phyloP scores from a whole-genome alignment of 2,888 invertebrate genomes.

The Metopia argyrocephala region DNA sequence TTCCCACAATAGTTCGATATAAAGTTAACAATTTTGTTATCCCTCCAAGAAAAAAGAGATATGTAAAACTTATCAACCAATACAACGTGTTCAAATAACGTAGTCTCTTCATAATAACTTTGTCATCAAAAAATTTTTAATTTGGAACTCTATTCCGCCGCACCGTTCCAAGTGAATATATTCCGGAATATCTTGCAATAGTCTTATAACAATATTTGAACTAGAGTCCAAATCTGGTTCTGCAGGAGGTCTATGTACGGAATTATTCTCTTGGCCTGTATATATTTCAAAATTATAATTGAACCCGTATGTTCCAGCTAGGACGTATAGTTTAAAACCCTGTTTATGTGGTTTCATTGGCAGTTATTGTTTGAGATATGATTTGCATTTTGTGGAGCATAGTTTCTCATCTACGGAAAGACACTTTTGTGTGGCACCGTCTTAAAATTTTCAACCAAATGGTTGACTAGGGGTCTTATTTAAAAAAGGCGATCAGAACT shows the following conservation, averaged over 20 bases:
- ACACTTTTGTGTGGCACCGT: constrained; percentile 17
- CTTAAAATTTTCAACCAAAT: constrained; percentile 22
- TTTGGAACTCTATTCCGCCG: no score
- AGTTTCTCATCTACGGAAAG: constrained; percentile 38
- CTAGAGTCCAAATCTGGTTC: constrained; percentile 2
- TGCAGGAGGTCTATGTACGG: neutral
- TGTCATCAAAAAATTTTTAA: no score
- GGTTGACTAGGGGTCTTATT: constrained; percentile 7
- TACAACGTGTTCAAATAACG: no score
- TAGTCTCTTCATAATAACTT: no score
- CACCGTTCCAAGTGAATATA: no score
- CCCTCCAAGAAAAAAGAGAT: no score
- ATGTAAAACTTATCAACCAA: no score
- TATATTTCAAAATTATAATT: no score
- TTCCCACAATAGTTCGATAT: no score
- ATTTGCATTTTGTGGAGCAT: constrained; percentile 40
- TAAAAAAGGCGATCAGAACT: constrained; percentile 20
- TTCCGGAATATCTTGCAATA: no score
- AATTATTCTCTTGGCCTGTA: neutral
- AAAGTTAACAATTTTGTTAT: no score
- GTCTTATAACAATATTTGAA: no score
- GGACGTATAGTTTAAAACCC: constrained; percentile 33
- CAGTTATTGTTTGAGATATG: constrained; percentile 36
- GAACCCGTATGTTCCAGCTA: constrained; percentile 23
- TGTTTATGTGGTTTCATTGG: constrained; percentile 42